Percentiles rank a stretch among this genome's conserved stretches.
These are phyloP conservation scores for Octopus bimaculoides DNA, from an alignment of 1,140 invertebrate genomes.

Conservation along the genomic window DNA sequence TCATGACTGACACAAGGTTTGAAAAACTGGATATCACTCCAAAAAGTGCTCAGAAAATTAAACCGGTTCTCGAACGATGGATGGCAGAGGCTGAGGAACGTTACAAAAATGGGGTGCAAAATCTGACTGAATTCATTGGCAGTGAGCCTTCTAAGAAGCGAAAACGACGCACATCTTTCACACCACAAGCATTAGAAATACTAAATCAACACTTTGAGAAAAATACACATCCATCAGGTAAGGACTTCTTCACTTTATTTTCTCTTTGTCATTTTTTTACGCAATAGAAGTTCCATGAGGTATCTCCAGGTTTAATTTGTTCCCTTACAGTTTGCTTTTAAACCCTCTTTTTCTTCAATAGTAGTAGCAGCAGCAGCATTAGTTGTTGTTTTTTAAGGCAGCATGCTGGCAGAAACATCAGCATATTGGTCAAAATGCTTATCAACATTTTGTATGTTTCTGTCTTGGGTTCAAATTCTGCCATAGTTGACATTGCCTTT, in stretches of 20 bases:
- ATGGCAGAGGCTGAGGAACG: conserved; percentile 85
- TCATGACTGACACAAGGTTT: conserved; percentile 70
- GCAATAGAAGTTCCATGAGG: too few relatives aligned
- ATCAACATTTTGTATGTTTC: too few relatives aligned
- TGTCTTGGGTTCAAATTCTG: too few relatives aligned
- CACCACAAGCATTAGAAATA: conserved; percentile 90
- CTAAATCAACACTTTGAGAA: conserved; percentile 93
- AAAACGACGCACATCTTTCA: conserved; percentile 94
- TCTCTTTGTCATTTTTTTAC: neutral
- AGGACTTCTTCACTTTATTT: conserved; percentile 26
- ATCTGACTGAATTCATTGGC: conserved; percentile 92
- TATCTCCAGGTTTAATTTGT: too few relatives aligned
- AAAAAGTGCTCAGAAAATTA: conserved; percentile 98
- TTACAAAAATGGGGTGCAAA: conserved; percentile 62
- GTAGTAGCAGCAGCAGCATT: too few relatives aligned
- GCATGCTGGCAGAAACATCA: too few relatives aligned
- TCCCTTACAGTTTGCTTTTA: too few relatives aligned
- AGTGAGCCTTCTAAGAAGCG: conserved; percentile 95
- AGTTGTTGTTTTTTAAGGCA: too few relatives aligned
- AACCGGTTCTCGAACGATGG: conserved; percentile 95
- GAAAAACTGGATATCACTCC: conserved; percentile 99
- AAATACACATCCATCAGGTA: conserved; percentile 97
- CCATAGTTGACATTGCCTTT: too few relatives aligned
- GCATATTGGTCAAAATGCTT: too few relatives aligned
- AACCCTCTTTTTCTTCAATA: too few relatives aligned